Evolutionary conservation across 1,140 invertebrate species (phyloP).

Genomic region (Pomacea maculata): DNA sequence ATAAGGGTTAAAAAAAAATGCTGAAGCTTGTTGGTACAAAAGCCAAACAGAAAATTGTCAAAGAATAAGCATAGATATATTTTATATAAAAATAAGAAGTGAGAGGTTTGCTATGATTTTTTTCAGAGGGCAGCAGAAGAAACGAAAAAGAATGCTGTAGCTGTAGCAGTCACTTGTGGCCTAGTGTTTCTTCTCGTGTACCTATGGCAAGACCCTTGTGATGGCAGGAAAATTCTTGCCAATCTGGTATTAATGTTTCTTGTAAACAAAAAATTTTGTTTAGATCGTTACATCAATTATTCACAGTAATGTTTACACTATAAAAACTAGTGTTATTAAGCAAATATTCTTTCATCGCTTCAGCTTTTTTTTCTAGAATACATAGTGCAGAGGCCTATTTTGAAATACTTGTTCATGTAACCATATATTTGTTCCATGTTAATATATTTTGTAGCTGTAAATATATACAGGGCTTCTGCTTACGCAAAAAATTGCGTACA

Average conservation of each 20-base stretch:
- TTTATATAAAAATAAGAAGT: too few relatives aligned
- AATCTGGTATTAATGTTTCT: constrained; percentile 8
- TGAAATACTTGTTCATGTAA: background rate
- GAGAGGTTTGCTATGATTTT: background rate
- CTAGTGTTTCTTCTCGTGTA: background rate
- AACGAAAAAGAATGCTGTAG: background rate
- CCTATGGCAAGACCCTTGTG: constrained; percentile 9
- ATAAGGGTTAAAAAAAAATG: too few relatives aligned
- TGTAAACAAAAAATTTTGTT: background rate
- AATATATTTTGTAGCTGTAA: too few relatives aligned
- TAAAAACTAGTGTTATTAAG: background rate
- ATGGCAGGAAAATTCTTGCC: constrained; percentile 11
- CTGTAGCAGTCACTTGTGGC: background rate
- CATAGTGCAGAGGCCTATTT: too few relatives aligned
- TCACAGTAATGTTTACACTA: background rate
- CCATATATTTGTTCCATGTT: too few relatives aligned
- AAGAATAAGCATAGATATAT: too few relatives aligned
- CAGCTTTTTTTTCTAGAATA: background rate
- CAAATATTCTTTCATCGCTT: background rate
- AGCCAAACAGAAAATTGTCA: too few relatives aligned
- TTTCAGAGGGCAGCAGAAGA: constrained; percentile 13
- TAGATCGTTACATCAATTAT: background rate
- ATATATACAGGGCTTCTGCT: too few relatives aligned
- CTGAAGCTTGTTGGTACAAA: too few relatives aligned
- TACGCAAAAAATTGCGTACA: too few relatives aligned